Conservation (phyloP, 2,113 vertebrate genomes). For the Acinonyx jubatus region DNA sequence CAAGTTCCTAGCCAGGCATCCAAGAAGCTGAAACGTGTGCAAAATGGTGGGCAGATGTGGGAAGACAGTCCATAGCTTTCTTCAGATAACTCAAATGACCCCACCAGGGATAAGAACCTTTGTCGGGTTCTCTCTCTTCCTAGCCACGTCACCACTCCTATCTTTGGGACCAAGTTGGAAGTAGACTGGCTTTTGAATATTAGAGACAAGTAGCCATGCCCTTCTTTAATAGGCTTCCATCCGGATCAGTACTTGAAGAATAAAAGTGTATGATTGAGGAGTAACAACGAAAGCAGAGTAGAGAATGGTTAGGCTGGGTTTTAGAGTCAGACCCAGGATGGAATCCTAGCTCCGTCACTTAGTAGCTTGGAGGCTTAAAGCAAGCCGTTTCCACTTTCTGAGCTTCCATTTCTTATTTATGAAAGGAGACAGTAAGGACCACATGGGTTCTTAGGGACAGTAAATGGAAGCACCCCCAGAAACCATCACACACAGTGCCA, state of each 20-base stretch:
- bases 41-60: neutral
- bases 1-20: neutral
- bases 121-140: neutral
- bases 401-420: neutral
- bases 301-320: neutral
- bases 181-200: neutral
- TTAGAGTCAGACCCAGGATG: neutral
- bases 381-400: neutral
- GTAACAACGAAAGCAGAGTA: neutral
- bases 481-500: neutral
- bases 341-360: neutral
- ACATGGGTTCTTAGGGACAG: too few relatives aligned
- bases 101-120: neutral
- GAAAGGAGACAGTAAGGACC: neutral
- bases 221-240: neutral
- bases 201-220: neutral
- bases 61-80: neutral
- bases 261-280: neutral
- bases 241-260: slow-evolving; percentile 1
- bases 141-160: neutral
- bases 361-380: neutral
- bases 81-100: neutral
- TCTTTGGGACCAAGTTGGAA: neutral
- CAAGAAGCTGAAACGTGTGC: neutral
- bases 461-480: neutral